phyloP scores from a whole-genome alignment of 2,797 vertebrate genomes.

The Molossus molossus region DNA sequence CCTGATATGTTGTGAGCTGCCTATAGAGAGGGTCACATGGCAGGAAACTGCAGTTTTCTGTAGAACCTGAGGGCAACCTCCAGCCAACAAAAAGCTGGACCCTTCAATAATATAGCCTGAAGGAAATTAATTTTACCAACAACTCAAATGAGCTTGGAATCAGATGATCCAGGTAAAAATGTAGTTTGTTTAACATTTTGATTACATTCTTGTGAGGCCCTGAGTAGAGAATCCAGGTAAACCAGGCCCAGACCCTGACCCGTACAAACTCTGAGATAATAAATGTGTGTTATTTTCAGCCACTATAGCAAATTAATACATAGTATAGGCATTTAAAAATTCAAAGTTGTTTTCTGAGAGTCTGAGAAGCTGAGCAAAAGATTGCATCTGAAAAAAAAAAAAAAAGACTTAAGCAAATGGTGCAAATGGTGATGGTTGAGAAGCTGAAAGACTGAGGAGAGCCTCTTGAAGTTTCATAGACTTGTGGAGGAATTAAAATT shows the following conservation, averaged over 20 bases:
- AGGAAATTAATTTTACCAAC: not conserved
- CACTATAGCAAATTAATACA: slow-evolving; percentile 3
- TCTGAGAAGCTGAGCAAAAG: slow-evolving; percentile 25
- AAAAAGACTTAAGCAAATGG: too few species aligned
- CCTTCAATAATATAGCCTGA: not conserved
- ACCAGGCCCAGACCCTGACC: not conserved
- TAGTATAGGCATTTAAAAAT: slow-evolving; percentile 29
- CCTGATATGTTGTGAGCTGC: not conserved
- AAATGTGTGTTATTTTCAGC: slow-evolving; percentile 4
- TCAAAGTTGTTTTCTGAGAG: not conserved
- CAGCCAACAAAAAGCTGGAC: not conserved
- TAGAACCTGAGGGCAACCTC: not conserved
- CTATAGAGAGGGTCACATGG: not conserved
- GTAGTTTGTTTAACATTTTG: not conserved
- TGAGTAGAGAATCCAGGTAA: not conserved
- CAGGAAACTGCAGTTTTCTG: not conserved
- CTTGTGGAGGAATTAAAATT: not conserved
- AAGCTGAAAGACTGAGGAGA: not conserved
- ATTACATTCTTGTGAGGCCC: not conserved
- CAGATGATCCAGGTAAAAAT: not conserved
- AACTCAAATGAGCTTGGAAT: not conserved
- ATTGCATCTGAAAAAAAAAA: not conserved
- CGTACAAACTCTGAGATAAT: slow-evolving; percentile 12
- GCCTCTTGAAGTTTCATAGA: not conserved
- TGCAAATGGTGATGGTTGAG: not conserved